Base-by-base conservation (phyloP, 2,113 vertebrate species). In the Syngnathus scovelli region DNA sequence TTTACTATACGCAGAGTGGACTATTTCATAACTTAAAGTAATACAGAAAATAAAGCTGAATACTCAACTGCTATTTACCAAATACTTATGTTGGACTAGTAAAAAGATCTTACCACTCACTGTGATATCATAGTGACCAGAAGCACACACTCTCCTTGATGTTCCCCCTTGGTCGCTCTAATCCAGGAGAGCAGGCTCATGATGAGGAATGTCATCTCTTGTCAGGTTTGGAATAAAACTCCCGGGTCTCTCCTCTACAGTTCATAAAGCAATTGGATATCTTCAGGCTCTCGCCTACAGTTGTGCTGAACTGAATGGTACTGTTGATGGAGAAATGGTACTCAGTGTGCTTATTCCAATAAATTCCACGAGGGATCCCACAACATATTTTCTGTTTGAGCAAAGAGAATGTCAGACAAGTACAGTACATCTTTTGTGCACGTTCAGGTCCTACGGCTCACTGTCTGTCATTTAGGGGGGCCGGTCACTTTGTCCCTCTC, bases 401-500 rank as follows among this genome's bases (percentile, higher is more conserved):
- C 41, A 23, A 62, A 62, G 21, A 62, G 39, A 62, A 44, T 62
- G 21, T 62, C 12, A 27, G 21, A 27, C 6, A 7, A 62, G 21
- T 23, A 15, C 27, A 33, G 27, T 33, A 33, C 27, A 33, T 44
- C 11, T 27, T 62, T 44, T 7, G 39, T 44, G 39, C 60, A 27
- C 23, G 39, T 27, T 27, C 5, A 44, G 21, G 39, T 27, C 61
- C 39, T 27, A 21, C 21, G 6, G 41, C 39, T 23, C 41, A 44
- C 41, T 27, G 0, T 62, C 39, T 62, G 39, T 62, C 21, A 44
- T 21, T 6, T 23, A 7, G 6, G 8, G 39, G 61, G 21, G 19
- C 38, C 43, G 19, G 60, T 41, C 61, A 21, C 21, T 23, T 62
- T 62, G 41, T 44, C 21, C 61, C 61, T 62, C 41, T 61, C 59